Base-by-base conservation (phyloP, 2,888 invertebrate genomes). In the Zygothrica quintamaculata region DNA sequence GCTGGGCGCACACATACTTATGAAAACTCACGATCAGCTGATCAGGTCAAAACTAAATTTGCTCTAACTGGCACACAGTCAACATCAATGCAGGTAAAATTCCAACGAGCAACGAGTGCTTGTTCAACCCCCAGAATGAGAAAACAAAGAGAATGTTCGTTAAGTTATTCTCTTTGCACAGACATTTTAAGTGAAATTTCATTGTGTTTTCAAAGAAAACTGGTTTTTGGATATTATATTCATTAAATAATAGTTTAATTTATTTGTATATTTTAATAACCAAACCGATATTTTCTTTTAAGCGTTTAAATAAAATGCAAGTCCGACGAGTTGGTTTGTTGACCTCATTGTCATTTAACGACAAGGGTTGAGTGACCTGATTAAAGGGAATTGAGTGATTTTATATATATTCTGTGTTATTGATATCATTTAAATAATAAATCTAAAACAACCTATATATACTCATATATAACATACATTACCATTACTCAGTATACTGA, bases 321-420 rank as follows among this genome's bases (percentile, higher is more conserved):
- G 43, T 36, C 13, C 29, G 37, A 33, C 42, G 26, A 55, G 36
- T 64, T 39, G 81, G 87, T 84, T 86, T 87, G 77, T 88, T 84
- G 84, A 88, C 88, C 84, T 81, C 71, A 84, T 87, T 88, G 57
- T 31, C 60, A 40, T 46, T 59, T 26, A 42, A 15, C 31, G 34
- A 44, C 52, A 68, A 61, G 67, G 80, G 88, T 87, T 80, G 80
- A 80, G 80, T 87, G 87, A 87, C 80, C 80, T 73, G 81, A 12
- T 80, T 70, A 53, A 43, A 9, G 25, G 3, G 16, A 42, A 44
- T 39, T 60, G 57, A 79, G 66, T 71, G 47, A 1, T 57, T 75
- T 47, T 44, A 1, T 11, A 6, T 26, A 7, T 22, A 8, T 11
- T 12, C 11, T 26, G 15, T 26, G 43, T n/a, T 8, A 31, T 13